phyloP scores from a whole-genome alignment of 2,113 vertebrate genomes.

The Sander vitreus region DNA sequence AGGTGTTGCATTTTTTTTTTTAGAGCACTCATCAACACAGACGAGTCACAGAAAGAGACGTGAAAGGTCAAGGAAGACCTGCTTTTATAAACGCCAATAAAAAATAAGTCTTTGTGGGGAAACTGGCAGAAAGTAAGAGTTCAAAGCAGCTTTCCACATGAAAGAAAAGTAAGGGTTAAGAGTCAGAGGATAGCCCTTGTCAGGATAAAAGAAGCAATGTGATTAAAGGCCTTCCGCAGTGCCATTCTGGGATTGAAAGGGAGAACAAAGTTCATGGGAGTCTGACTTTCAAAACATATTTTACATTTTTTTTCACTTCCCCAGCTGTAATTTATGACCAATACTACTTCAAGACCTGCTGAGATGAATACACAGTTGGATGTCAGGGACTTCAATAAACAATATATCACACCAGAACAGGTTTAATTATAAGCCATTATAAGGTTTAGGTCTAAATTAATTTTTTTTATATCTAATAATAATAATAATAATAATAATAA shows the following conservation, averaged over 20 bases:
- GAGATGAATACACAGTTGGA: not conserved
- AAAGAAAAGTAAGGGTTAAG: constrained; percentile 34
- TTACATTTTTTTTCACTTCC: not conserved
- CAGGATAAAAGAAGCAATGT: constrained; percentile 22
- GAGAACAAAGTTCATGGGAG: not conserved
- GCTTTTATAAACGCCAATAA: constrained; percentile 37
- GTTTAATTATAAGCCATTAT: too few relatives aligned
- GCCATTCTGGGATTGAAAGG: constrained; percentile 1
- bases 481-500: too few relatives aligned
- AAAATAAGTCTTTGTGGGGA: not conserved
- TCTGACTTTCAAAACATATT: not conserved
- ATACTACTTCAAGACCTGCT: not conserved
- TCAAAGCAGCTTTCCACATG: constrained; percentile 46
- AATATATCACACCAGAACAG: too few relatives aligned
- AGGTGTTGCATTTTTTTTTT: not conserved
- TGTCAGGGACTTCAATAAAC: too few relatives aligned
- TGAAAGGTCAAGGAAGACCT: constrained; percentile 17
- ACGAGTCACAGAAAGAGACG: not conserved
- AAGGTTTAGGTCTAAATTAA: too few relatives aligned
- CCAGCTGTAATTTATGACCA: not conserved
- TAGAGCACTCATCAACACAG: not conserved
- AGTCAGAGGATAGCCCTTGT: constrained; percentile 25
- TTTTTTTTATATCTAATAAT: too few relatives aligned
- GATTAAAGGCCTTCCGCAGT: constrained; percentile 42
- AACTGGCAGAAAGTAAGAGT: not conserved